A percentile compares a stretch with the other conserved stretches of the same genome.
These are phyloP conservation scores for Mixornis gularis DNA, from an alignment of 2,113 vertebrate species.

Conservation along the genomic window DNA sequence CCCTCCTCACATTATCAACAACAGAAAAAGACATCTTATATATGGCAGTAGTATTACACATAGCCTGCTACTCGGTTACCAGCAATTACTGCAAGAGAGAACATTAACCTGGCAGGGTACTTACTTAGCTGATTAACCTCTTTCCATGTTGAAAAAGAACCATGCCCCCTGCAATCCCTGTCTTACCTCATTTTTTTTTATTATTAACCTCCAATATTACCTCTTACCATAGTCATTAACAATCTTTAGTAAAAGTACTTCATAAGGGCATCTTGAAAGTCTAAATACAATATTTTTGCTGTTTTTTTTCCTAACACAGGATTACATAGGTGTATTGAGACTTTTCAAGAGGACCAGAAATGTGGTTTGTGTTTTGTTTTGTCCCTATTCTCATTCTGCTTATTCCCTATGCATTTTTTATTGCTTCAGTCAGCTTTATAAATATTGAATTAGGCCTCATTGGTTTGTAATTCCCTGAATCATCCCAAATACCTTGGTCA, in stretches of 20 bases:
- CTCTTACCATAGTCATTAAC: neutral
- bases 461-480: neutral
- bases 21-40: neutral
- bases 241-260: neutral
- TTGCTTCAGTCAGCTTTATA: neutral
- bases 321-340: neutral
- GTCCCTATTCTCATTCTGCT: neutral
- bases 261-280: neutral
- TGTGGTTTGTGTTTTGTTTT: neutral
- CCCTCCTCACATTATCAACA: neutral
- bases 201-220: neutral
- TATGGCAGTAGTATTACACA: neutral
- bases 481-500: neutral
- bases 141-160: neutral
- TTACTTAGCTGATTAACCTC: neutral
- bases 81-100: neutral
- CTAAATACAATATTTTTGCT: neutral
- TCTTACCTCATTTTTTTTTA: neutral
- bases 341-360: neutral
- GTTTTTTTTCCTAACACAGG: neutral
- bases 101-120: neutral
- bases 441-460: neutral
- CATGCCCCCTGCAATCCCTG: accelerated
- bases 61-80: neutral
- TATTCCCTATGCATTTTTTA: neutral